phyloP scores from a whole-genome alignment of 2,888 invertebrate genomes.

The Dermolepida albohirtum region DNA sequence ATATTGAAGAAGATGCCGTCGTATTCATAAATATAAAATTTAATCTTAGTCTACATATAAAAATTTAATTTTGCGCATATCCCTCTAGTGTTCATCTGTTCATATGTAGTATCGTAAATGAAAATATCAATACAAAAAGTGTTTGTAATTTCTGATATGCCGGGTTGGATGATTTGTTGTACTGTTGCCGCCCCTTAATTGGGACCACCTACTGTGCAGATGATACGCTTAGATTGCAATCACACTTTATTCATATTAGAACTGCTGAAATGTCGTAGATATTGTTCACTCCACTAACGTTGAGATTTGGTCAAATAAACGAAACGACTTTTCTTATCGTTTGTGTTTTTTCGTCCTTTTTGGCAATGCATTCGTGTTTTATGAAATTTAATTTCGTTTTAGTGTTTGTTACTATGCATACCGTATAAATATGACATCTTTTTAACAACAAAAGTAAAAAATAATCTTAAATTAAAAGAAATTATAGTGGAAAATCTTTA shows the following conservation, averaged over 20 bases:
- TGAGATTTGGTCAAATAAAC: slow-evolving; percentile 28
- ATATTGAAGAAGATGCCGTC: no score
- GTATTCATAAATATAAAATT: no score
- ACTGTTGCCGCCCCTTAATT: slow-evolving; percentile 57
- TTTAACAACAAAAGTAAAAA: no score
- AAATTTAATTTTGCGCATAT: no score
- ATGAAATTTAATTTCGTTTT: slow-evolving; percentile 9
- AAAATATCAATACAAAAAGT: slow-evolving; percentile 42
- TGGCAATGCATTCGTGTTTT: background rate
- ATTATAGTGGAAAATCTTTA: no score
- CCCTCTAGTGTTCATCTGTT: no score
- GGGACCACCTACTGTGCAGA: slow-evolving; percentile 57
- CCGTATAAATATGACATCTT: no score
- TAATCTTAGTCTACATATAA: no score
- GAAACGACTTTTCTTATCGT: slow-evolving; percentile 16
- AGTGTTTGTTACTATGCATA: background rate
- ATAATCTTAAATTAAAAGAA: no score
- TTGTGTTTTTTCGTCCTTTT: slow-evolving; percentile 1
- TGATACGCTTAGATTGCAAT: slow-evolving; percentile 60
- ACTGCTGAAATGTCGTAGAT: slow-evolving; percentile 39
- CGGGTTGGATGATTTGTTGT: slow-evolving; percentile 57
- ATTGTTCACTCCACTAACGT: slow-evolving; percentile 24
- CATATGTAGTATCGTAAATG: slow-evolving; percentile 4
- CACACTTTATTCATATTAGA: slow-evolving; percentile 62
- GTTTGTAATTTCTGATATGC: slow-evolving; percentile 26